Evolutionary conservation across 23 tunicate species (phyloP).

Genomic region (Phallusia fumigata): DNA sequence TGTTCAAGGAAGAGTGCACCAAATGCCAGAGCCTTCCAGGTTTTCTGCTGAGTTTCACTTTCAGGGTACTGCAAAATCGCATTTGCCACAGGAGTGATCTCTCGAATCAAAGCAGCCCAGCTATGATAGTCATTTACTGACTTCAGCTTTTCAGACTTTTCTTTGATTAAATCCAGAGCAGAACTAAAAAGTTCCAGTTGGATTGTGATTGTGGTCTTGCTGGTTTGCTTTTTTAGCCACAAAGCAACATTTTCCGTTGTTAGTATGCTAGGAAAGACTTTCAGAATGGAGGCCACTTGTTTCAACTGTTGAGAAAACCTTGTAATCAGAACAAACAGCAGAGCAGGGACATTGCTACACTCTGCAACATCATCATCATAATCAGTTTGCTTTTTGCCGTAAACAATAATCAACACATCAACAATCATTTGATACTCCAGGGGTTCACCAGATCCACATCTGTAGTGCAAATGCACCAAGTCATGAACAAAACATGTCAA

Average conservation of each 20-base stretch:
- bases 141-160: constrained; percentile 11
- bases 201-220: neutral
- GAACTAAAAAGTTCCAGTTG: neutral
- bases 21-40: constrained; percentile 38
- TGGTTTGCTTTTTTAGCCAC: constrained; percentile 15
- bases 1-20: constrained; percentile 50
- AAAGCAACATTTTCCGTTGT: neutral
- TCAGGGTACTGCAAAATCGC: neutral
- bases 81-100: neutral
- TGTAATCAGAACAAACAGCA: neutral
- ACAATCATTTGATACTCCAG: constrained; percentile 9
- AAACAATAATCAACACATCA: neutral
- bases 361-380: neutral
- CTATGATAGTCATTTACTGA: neutral
- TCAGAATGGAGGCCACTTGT: constrained; percentile 4
- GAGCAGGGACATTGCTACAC: neutral
- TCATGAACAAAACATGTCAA: neutral
- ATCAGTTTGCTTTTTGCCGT: too few relatives aligned
- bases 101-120: constrained; percentile 17
- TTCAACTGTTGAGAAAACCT: neutral
- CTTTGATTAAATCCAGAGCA: constrained; percentile 6
- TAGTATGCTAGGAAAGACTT: constrained; percentile 25
- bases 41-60: neutral
- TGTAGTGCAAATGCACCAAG: constrained; percentile 21
- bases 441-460: neutral